phyloP scores from a whole-genome alignment of 2,888 invertebrate species.

The Oxycera nigricornis region DNA sequence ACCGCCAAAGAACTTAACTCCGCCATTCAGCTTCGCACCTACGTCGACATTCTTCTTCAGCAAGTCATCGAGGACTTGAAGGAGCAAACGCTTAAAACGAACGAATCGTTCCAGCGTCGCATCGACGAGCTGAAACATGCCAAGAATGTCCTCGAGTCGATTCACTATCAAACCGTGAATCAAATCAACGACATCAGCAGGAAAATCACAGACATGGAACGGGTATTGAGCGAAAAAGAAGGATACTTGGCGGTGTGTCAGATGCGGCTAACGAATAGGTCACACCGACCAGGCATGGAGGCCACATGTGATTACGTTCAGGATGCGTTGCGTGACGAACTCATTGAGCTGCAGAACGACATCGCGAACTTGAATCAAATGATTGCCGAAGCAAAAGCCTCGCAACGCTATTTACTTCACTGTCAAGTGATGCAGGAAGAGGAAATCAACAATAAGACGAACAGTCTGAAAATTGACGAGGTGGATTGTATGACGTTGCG shows the following conservation, averaged over 20 bases:
- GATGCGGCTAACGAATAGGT: slow-evolving; percentile 81
- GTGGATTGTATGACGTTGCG: slow-evolving; percentile 87
- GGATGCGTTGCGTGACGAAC: slow-evolving; percentile 74
- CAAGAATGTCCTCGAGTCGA: slow-evolving; percentile 82
- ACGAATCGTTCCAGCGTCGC: slow-evolving; percentile 77
- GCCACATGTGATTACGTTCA: too few species aligned
- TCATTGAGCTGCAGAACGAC: slow-evolving; percentile 72
- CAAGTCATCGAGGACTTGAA: slow-evolving; percentile 83
- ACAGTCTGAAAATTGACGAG: slow-evolving; percentile 91
- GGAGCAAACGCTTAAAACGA: slow-evolving; percentile 77
- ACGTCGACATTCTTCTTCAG: slow-evolving; percentile 80
- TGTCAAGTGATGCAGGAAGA: slow-evolving; percentile 90
- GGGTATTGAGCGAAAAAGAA: slow-evolving; percentile 83
- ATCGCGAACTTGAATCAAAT: slow-evolving; percentile 73
- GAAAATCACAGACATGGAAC: slow-evolving; percentile 77
- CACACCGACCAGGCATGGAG: slow-evolving; percentile 78
- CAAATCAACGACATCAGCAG: too few species aligned
- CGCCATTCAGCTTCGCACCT: slow-evolving; percentile 75
- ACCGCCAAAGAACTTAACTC: slow-evolving; percentile 79
- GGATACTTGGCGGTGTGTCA: slow-evolving; percentile 84
- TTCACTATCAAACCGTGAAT: slow-evolving; percentile 73
- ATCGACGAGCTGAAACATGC: slow-evolving; percentile 80
- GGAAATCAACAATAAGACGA: slow-evolving; percentile 89
- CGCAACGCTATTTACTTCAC: slow-evolving; percentile 81
- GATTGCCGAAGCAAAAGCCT: slow-evolving; percentile 75